Evolutionary conservation across 2,888 invertebrate genomes (phyloP), one percentile per base, ranked within the genome.

Genomic region (Drosophila birchii): DNA sequence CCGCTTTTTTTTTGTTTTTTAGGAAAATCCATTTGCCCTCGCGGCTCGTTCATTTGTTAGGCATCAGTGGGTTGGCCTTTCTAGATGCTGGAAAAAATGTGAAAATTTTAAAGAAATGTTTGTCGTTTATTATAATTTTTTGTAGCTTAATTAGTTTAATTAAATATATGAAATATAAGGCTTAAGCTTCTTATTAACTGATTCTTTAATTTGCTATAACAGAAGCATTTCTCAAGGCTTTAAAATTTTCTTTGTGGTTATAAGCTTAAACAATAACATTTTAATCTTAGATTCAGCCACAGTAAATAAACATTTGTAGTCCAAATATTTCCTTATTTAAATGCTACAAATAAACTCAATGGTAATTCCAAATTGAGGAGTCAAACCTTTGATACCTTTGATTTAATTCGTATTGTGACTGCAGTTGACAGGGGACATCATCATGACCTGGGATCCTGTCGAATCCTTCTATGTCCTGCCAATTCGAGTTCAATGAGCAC

Each of bases 401-500:
- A 69, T 44, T 55, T 29, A 23, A 51, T 44, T 39, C 51, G 41
- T 16, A 12, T 38, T 47, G 32, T 36, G 45, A n/a, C 75, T 72
- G 75, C 75, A 57, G 58, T 38, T 75, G 75, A 57, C 66, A 57
- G 44, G 34, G 64, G 36, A 18, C 51, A 53, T 36, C 34, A 53
- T 34, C 43, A n/a, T 34, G 26, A 62, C 18, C 45, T 16, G 38
- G 18, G 14, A 16, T 39, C 41, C 49, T 56, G 58, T 3, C n/a
- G 7, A 34, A 23, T 36, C 49, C 47, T 36, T 49, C 20, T 23
- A 29, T 51, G 51, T 34, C 34, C 51, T 3, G 6, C 16, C 51
- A 11, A 76, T 67, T 63, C 53, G 20, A 75, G 64, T 64, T 77
- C 70, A 70, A 72, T 66, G 72, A 43, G 71, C 73, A 75, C 83